Conservation (phyloP, 2,797 vertebrate species). For the Anomalospiza imberbis region DNA sequence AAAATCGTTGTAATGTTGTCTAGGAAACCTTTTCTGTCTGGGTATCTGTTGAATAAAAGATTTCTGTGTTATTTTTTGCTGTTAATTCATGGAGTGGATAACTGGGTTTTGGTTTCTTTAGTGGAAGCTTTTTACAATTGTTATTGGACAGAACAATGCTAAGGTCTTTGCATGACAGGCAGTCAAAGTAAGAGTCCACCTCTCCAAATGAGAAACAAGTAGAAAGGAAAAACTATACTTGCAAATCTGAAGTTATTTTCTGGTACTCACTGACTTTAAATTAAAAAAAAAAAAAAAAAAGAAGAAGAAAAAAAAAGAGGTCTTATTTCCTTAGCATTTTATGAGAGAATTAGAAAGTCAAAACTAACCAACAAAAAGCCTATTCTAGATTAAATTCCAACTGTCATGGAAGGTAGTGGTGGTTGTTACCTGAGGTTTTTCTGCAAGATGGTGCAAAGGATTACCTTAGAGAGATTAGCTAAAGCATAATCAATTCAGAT, state of each 20-base stretch:
- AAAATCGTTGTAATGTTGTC: background rate
- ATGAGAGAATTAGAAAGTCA: background rate
- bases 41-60: conserved; percentile 22
- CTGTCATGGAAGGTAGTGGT: background rate
- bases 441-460: background rate
- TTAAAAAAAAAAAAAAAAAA: too few species aligned
- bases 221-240: background rate
- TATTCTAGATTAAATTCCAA: background rate
- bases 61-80: conserved; percentile 1
- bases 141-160: background rate
- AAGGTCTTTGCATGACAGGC: background rate
- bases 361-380: background rate
- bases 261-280: background rate
- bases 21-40: conserved; percentile 28
- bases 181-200: background rate
- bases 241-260: background rate
- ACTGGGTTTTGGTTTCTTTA: conserved; percentile 1
- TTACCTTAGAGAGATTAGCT: background rate
- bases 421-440: background rate
- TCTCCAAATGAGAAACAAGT: background rate
- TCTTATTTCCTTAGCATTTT: background rate
- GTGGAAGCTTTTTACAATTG: background rate
- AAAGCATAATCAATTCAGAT: background rate
- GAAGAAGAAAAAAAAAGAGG: background rate
- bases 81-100: conserved; percentile 12